Conservation (phyloP, 1,140 invertebrate species). For the Aphelinus atriplicis region DNA sequence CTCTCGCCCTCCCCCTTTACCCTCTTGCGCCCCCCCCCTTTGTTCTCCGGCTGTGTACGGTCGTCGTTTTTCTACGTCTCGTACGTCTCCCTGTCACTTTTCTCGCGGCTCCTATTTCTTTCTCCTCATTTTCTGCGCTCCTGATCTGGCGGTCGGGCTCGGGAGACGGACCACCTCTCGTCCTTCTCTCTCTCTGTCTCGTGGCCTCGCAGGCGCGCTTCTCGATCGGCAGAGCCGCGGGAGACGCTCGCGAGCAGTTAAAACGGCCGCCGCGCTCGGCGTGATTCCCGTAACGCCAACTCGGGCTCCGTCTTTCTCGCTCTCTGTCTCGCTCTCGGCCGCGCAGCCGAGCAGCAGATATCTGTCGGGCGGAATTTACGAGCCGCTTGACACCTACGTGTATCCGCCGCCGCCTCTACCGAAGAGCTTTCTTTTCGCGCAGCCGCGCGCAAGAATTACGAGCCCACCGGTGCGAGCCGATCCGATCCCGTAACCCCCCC, state of each 20-base stretch:
- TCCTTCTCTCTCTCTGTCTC: slow-evolving; percentile 22
- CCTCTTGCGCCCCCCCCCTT: slow-evolving; percentile 21
- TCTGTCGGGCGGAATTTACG: slow-evolving; percentile 23
- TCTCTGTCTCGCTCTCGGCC: slow-evolving; percentile 7
- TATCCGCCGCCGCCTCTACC: background rate
- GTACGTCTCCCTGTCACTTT: slow-evolving; percentile 39
- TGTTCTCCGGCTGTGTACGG: background rate
- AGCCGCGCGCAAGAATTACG: slow-evolving; percentile 13
- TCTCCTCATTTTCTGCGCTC: slow-evolving; percentile 44
- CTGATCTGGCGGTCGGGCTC: slow-evolving; percentile 13
- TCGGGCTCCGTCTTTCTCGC: background rate
- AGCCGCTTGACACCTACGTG: slow-evolving; percentile 35
- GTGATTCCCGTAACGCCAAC: slow-evolving; percentile 22
- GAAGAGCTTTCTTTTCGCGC: background rate
- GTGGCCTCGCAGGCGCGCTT: too few species aligned
- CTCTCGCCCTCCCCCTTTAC: slow-evolving; percentile 10
- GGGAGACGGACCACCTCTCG: background rate
- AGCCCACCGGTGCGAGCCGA: too few species aligned
- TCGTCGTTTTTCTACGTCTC: background rate
- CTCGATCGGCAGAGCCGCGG: too few species aligned
- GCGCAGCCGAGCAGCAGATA: too few species aligned
- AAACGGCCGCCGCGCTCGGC: slow-evolving; percentile 6
- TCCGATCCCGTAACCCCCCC: too few species aligned
- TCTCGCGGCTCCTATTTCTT: slow-evolving; percentile 16
- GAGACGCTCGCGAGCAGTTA: background rate